phyloP scores from a whole-genome alignment of 2,113 vertebrate genomes.

The Pithys albifrons region DNA sequence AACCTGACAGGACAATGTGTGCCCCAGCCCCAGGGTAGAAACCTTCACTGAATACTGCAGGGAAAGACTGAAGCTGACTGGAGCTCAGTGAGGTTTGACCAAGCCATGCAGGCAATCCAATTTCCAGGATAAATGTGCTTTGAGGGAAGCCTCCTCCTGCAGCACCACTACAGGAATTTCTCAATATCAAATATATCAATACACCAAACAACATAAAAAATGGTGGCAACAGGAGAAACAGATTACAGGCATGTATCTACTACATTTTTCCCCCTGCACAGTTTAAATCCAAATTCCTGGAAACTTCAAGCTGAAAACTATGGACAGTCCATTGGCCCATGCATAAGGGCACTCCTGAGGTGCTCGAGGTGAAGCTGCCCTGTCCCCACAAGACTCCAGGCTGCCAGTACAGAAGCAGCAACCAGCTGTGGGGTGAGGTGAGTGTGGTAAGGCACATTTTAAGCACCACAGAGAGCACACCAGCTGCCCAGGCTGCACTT shows the following conservation, averaged over 20 bases:
- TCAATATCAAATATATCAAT: background rate
- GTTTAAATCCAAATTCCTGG: background rate
- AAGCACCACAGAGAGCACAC: accelerated
- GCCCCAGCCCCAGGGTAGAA: background rate
- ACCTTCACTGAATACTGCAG: background rate
- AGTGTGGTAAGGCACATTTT: accelerated
- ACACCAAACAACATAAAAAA: background rate
- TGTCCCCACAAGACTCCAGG: accelerated
- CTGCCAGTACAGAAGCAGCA: background rate
- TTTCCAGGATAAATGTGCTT: background rate
- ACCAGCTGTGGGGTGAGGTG: background rate
- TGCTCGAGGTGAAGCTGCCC: background rate
- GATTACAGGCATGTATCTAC: background rate
- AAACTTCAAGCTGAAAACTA: background rate
- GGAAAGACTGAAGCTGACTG: background rate
- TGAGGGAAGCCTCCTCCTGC: background rate
- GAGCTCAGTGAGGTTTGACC: background rate
- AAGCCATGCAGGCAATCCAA: background rate
- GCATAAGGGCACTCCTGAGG: accelerated
- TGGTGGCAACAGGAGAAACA: background rate
- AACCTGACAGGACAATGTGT: background rate
- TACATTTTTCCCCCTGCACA: background rate
- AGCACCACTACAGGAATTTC: background rate
- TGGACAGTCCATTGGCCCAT: background rate
- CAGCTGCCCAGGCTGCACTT: conserved; percentile 56